Evolutionary conservation across 2,888 invertebrate species (phyloP).

Genomic region (Hipparchia semele): DNA sequence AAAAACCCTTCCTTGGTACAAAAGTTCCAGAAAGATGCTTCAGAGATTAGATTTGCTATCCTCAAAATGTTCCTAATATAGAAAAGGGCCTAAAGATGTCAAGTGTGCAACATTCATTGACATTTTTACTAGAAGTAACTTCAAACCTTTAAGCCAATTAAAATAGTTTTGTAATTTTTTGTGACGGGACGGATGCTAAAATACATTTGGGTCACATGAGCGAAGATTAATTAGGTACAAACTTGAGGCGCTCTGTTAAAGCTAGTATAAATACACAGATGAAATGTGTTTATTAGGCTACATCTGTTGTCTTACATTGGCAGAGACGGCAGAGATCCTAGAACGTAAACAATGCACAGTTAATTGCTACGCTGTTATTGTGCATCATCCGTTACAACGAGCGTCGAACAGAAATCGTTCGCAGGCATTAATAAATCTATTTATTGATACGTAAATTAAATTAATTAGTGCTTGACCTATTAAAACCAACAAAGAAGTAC

Average conservation of each 20-base stretch:
- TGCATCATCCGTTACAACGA: constrained; percentile 55
- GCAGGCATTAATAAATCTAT: constrained; percentile 40
- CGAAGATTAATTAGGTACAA: constrained; percentile 72
- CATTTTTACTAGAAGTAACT: constrained; percentile 65
- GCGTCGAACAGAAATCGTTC: constrained; percentile 37
- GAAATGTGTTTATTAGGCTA: constrained; percentile 64
- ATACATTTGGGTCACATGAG: constrained; percentile 67
- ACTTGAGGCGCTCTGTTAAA: constrained; percentile 64
- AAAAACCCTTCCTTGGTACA: too few species aligned
- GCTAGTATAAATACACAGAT: constrained; percentile 66
- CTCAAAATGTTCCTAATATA: constrained; percentile 37
- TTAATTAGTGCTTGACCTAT: constrained; percentile 10
- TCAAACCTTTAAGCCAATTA: constrained; percentile 77
- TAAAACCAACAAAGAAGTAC: background rate
- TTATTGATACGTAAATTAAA: constrained; percentile 34
- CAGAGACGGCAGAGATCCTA: constrained; percentile 56
- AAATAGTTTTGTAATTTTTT: constrained; percentile 78
- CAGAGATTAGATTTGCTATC: background rate
- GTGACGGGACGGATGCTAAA: constrained; percentile 70
- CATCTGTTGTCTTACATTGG: constrained; percentile 48
- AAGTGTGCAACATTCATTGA: constrained; percentile 63
- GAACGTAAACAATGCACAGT: constrained; percentile 65
- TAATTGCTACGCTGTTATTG: constrained; percentile 63
- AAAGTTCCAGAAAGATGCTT: too few species aligned
- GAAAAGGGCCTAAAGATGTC: constrained; percentile 51